Evolutionary conservation across 2,888 invertebrate genomes (phyloP).

Genomic region (Xanthostigma xanthostigma): DNA sequence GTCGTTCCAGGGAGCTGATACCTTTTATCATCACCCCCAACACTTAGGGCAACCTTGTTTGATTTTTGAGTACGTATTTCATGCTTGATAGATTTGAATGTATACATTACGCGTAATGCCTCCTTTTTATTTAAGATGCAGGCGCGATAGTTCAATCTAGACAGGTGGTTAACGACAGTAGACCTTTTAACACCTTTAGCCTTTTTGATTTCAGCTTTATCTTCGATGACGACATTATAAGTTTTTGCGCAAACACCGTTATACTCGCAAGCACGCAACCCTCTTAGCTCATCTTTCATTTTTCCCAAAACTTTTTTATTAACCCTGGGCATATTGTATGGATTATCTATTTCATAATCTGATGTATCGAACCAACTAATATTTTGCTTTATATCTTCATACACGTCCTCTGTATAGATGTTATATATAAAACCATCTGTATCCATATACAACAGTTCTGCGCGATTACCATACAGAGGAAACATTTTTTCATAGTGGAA

Average conservation of each 20-base stretch:
- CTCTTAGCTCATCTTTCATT: constrained; percentile 10
- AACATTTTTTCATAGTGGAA: constrained; percentile 23
- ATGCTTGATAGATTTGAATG: too few species aligned
- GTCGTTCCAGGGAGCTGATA: too few species aligned
- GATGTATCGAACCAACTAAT: constrained; percentile 21
- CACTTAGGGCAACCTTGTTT: too few species aligned
- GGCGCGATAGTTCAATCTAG: too few species aligned
- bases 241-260: constrained; percentile 10
- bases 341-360: constrained; percentile 16
- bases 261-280: constrained; percentile 6
- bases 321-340: constrained; percentile 13
- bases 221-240: background rate
- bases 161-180: background rate
- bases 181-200: background rate
- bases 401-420: constrained; percentile 21
- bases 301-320: constrained; percentile 12
- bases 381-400: constrained; percentile 17
- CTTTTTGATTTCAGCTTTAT: background rate
- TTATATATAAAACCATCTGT: constrained; percentile 20
- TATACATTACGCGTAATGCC: too few species aligned
- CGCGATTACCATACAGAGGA: constrained; percentile 15
- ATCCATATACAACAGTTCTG: constrained; percentile 18
- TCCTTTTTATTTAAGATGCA: too few species aligned
- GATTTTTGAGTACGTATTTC: too few species aligned
- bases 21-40: too few species aligned